phyloP scores from a whole-genome alignment of 1,140 invertebrate genomes.

The Potamilus streckersoni region DNA sequence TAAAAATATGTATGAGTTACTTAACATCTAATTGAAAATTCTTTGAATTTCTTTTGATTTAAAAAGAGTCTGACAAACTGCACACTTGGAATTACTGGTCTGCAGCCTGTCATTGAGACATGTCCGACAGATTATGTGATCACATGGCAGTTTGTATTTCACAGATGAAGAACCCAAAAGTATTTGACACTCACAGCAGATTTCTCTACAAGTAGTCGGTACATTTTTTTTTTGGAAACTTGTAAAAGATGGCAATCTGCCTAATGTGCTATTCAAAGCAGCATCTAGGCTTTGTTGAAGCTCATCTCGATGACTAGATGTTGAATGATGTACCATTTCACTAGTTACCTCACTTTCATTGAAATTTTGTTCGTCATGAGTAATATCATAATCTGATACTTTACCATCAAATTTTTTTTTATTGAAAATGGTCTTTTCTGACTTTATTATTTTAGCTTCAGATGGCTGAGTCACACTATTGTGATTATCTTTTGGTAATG shows the following conservation, averaged over 20 bases:
- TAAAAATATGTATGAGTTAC: no score
- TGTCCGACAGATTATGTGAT: conserved; percentile 32
- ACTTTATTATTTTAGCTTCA: neutral
- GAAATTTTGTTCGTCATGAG: neutral
- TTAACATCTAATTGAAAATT: conserved; percentile 1
- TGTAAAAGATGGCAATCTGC: conserved; percentile 36
- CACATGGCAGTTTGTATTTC: conserved; percentile 32
- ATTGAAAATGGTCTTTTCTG: neutral
- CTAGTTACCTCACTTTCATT: neutral
- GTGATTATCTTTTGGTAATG: neutral
- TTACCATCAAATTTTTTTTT: neutral
- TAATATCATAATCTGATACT: neutral
- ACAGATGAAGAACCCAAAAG: conserved; percentile 6
- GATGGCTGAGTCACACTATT: neutral
- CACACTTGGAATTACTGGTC: neutral
- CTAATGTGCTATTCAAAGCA: conserved; percentile 33
- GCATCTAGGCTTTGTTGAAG: conserved; percentile 31
- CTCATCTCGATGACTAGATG: conserved; percentile 11
- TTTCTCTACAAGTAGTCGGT: neutral
- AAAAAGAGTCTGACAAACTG: conserved; percentile 5
- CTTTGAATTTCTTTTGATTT: conserved; percentile 17
- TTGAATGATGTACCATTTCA: no score
- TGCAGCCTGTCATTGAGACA: conserved; percentile 17
- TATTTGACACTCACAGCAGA: neutral
- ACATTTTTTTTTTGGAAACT: conserved; percentile 4